A percentile compares a stretch with the other conserved stretches of the same genome.
Conservation (phyloP, 2,113 vertebrate genomes). For the Anhinga rufa region DNA sequence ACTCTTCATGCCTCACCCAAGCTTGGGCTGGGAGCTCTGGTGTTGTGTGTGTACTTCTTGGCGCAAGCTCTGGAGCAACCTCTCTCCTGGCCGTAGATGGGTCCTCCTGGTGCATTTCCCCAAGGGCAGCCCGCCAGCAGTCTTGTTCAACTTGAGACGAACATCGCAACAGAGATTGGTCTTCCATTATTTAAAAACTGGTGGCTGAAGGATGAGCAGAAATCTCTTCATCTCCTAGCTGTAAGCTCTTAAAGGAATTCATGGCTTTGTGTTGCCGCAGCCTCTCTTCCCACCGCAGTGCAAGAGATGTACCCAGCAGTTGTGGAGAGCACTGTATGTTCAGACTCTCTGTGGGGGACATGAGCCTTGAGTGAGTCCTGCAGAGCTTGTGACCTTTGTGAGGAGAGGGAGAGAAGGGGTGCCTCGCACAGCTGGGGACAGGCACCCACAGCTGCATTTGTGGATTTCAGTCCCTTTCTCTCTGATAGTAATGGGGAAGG, state of each 20-base stretch:
- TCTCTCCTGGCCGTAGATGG: background rate
- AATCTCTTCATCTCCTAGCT: background rate
- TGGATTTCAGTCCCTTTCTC: too few relatives aligned
- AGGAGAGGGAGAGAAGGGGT: background rate
- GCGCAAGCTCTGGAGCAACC: background rate
- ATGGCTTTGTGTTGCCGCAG: background rate
- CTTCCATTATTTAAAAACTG: background rate
- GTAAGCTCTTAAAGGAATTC: background rate
- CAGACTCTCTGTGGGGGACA: fast-evolving
- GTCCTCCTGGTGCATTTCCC: background rate
- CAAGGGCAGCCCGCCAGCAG: too few relatives aligned
- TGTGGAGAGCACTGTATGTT: fast-evolving
- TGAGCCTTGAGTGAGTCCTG: too few relatives aligned
- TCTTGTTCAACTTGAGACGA: background rate
- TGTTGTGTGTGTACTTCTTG: background rate
- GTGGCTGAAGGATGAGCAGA: background rate
- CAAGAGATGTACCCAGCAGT: too few relatives aligned
- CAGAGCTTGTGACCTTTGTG: background rate
- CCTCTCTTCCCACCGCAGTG: too few relatives aligned
- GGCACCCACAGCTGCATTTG: fast-evolving
- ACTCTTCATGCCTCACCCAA: background rate
- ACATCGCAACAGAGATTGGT: too few relatives aligned
- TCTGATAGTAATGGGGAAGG: background rate
- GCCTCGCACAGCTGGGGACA: too few relatives aligned
- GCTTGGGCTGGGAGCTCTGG: background rate